Evolutionary conservation across 2,797 vertebrate species (phyloP).

Genomic region (Oryzias dopingdopingensis): DNA sequence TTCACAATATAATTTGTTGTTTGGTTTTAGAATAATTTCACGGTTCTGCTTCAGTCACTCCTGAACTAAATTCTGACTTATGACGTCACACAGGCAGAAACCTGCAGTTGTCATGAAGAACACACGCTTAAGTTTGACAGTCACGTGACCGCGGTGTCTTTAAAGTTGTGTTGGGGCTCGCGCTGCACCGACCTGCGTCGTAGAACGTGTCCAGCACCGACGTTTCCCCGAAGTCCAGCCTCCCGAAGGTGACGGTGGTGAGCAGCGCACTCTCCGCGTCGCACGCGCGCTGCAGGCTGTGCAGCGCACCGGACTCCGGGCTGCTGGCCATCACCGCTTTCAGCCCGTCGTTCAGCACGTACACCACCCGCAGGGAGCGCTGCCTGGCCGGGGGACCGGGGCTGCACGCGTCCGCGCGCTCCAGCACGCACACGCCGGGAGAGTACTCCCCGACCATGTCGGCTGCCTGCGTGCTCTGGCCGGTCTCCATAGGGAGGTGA

Average conservation of each 20-base stretch:
- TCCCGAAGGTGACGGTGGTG: slow-evolving; percentile 82
- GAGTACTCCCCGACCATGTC: slow-evolving; percentile 66
- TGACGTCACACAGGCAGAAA: no score
- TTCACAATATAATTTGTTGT: no score
- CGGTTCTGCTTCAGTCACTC: no score
- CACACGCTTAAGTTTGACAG: no score
- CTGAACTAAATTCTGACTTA: no score
- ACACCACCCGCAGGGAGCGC: slow-evolving; percentile 83
- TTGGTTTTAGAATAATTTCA: no score
- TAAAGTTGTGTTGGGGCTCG: no score
- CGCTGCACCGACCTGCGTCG: slow-evolving; percentile 80
- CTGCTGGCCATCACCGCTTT: slow-evolving; percentile 82
- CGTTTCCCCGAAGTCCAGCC: slow-evolving; percentile 90
- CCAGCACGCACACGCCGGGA: slow-evolving; percentile 34
- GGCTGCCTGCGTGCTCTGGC: slow-evolving; percentile 57
- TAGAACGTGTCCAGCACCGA: slow-evolving; percentile 90
- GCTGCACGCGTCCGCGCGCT: slow-evolving; percentile 64
- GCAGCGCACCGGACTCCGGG: slow-evolving; percentile 85
- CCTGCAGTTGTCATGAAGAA: no score
- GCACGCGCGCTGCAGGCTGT: slow-evolving; percentile 86
- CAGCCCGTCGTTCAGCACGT: slow-evolving; percentile 84
- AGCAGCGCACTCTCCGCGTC: slow-evolving; percentile 86
- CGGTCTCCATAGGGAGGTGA: slow-evolving; percentile 57
- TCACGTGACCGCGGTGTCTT: no score
- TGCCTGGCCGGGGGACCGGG: slow-evolving; percentile 71